A percentile compares a stretch with the other conserved stretches of the same genome.
phyloP scores from a whole-genome alignment of 1,140 invertebrate genomes.

The Gonioctena quinquepunctata region DNA sequence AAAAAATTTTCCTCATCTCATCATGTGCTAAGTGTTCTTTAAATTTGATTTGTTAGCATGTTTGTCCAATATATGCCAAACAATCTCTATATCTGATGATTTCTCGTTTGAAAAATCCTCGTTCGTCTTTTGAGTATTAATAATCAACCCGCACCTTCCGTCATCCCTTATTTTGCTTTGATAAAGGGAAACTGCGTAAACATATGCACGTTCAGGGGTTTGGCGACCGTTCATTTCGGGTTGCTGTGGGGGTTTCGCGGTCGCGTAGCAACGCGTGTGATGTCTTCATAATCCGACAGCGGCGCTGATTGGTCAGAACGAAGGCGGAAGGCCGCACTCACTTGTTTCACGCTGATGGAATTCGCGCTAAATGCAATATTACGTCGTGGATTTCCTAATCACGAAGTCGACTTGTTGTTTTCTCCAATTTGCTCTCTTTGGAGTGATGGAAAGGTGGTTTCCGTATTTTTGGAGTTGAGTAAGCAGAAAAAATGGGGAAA shows the following conservation, averaged over 20 bases:
- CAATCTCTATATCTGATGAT: no score
- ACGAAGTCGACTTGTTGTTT: slow-evolving; percentile 3
- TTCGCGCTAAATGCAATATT: slow-evolving; percentile 38
- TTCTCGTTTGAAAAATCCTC: no score
- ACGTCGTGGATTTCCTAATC: slow-evolving; percentile 33
- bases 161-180: not conserved
- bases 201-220: slow-evolving; percentile 20
- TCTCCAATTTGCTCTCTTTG: not conserved
- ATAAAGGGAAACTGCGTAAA: slow-evolving; percentile 7
- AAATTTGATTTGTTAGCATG: no score
- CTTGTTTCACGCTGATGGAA: slow-evolving; percentile 46
- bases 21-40: no score
- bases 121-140: no score
- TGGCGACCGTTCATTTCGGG: slow-evolving; percentile 38
- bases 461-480: not conserved
- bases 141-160: not conserved
- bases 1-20: no score
- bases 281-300: slow-evolving; percentile 53
- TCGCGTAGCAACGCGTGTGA: slow-evolving; percentile 53
- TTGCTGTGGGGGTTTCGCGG: slow-evolving; percentile 43
- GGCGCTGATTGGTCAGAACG: slow-evolving; percentile 51
- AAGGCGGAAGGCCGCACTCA: slow-evolving; percentile 35
- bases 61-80: no score
- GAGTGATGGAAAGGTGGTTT: not conserved
- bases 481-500: not conserved